Conservation (phyloP, 2,888 invertebrate species). For the Vanessa cardui region DNA sequence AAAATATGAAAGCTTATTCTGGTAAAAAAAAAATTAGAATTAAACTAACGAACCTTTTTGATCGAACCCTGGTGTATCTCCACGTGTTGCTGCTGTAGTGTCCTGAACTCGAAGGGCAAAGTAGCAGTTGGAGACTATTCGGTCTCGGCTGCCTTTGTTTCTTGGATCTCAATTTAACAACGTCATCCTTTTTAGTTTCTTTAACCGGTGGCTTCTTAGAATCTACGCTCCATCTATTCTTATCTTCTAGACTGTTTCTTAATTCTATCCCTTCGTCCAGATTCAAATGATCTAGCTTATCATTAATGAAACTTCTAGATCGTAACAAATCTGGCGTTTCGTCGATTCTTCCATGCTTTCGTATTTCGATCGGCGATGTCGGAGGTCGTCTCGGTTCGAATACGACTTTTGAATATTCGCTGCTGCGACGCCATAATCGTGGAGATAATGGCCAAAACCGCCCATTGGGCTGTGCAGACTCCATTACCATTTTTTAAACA, state of each 20-base stretch:
- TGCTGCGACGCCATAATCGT: conserved; percentile 74
- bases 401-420: conserved; percentile 76
- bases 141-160: conserved; percentile 73
- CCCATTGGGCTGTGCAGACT: conserved; percentile 68
- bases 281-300: conserved; percentile 63
- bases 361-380: conserved; percentile 65
- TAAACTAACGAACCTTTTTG: conserved; percentile 64
- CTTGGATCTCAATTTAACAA: conserved; percentile 69
- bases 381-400: conserved; percentile 75
- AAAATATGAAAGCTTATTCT: too few relatives aligned
- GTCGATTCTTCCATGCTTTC: conserved; percentile 53
- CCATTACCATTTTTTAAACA: conserved; percentile 72
- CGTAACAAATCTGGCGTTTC: conserved; percentile 68
- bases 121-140: conserved; percentile 72
- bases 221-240: conserved; percentile 65
- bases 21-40: too few relatives aligned
- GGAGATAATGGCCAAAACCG: conserved; percentile 78
- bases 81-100: conserved; percentile 78
- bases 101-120: conserved; percentile 75
- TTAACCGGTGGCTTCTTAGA: conserved; percentile 68
- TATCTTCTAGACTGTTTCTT: conserved; percentile 45
- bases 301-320: conserved; percentile 64
- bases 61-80: conserved; percentile 75
- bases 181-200: conserved; percentile 61
- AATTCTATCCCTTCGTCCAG: conserved; percentile 53